Conservation (phyloP, 1,140 invertebrate genomes). For the Lithobius niger region DNA sequence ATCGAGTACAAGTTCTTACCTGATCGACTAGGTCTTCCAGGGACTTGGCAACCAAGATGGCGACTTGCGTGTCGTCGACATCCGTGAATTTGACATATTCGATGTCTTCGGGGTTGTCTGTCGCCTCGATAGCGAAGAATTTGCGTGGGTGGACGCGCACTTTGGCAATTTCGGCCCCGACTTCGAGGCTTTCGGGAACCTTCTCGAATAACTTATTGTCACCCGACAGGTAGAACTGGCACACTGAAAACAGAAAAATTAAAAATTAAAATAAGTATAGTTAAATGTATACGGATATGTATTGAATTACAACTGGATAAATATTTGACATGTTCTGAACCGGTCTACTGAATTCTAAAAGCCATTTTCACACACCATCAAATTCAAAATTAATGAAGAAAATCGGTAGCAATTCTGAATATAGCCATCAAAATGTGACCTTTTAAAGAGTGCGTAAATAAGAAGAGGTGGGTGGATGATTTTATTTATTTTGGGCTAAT, state of each 20-base stretch:
- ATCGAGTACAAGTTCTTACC: too few relatives aligned
- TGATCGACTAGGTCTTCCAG: conserved; percentile 64
- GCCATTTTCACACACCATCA: too few relatives aligned
- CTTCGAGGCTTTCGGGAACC: conserved; percentile 50
- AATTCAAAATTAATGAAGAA: too few relatives aligned
- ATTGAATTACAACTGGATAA: too few relatives aligned
- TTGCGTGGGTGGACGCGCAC: conserved; percentile 57
- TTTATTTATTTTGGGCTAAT: too few relatives aligned
- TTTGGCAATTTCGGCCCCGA: conserved; percentile 51
- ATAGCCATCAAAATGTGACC: too few relatives aligned
- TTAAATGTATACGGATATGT: too few relatives aligned
- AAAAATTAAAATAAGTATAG: conserved; percentile 10
- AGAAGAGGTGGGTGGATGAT: too few relatives aligned
- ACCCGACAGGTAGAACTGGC: conserved; percentile 59
- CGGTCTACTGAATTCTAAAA: too few relatives aligned
- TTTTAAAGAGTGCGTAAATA: too few relatives aligned
- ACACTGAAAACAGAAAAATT: conserved; percentile 41
- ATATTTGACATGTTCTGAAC: too few relatives aligned
- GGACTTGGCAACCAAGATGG: conserved; percentile 53
- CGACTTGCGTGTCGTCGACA: conserved; percentile 54
- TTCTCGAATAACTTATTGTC: conserved; percentile 61
- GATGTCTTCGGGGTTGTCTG: conserved; percentile 55
- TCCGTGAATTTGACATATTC: conserved; percentile 53
- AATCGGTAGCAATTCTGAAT: too few relatives aligned
- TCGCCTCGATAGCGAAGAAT: conserved; percentile 50